Conservation (phyloP, 2,888 invertebrate genomes). For the Microlaimidae sp. region DNA sequence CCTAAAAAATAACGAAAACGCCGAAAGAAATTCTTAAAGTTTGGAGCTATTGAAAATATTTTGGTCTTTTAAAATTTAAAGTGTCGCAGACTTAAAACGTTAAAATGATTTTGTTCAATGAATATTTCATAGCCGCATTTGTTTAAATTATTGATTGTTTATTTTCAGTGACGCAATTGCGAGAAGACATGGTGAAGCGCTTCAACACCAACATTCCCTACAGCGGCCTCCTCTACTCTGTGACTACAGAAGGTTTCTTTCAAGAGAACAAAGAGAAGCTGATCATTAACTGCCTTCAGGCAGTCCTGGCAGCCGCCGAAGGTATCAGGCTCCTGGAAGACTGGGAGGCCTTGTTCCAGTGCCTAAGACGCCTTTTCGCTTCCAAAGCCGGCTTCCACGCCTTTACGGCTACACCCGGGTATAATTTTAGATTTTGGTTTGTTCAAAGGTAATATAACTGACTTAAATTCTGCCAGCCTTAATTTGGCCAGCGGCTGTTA, state of each 20-base stretch:
- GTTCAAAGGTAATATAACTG: too few relatives aligned
- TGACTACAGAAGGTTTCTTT: slow-evolving; percentile 80
- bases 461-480: too few relatives aligned
- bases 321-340: slow-evolving; percentile 43
- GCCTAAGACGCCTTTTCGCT: slow-evolving; percentile 72
- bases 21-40: too few relatives aligned
- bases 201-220: slow-evolving; percentile 96
- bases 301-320: slow-evolving; percentile 52
- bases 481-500: too few relatives aligned
- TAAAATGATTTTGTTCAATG: too few relatives aligned
- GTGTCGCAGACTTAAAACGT: too few relatives aligned
- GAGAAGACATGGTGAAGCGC: slow-evolving; percentile 65
- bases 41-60: too few relatives aligned
- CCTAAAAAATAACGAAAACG: too few relatives aligned
- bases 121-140: too few relatives aligned
- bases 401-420: slow-evolving; percentile 73
- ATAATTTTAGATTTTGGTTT: too few relatives aligned
- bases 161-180: slow-evolving; percentile 45
- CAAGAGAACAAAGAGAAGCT: slow-evolving; percentile 83
- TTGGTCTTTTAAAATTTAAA: too few relatives aligned
- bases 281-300: slow-evolving; percentile 70
- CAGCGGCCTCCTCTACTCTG: slow-evolving; percentile 84
- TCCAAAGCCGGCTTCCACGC: slow-evolving; percentile 95
- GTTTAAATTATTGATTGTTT: too few relatives aligned
- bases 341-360: slow-evolving; percentile 86